These are phyloP conservation scores for Prunella strophiata DNA, from an alignment of 2,797 vertebrate species.

Conservation along the genomic window DNA sequence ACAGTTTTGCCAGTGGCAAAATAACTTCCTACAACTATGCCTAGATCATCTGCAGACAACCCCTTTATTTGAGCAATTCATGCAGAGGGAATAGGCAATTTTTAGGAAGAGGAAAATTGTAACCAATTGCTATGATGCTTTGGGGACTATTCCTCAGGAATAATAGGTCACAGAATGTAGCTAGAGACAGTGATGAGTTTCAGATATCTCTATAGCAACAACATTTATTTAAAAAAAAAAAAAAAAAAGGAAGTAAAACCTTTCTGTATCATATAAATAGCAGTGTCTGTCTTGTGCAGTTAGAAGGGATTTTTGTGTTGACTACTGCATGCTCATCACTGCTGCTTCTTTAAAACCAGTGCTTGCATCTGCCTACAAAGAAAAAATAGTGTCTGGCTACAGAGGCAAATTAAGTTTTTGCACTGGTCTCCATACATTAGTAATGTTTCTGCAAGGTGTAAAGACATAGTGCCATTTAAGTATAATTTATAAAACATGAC, in stretches of 20 bases:
- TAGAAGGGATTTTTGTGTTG: background rate
- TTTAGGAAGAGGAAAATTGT: conserved; percentile 24
- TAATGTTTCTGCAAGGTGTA: background rate
- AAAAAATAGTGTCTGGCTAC: background rate
- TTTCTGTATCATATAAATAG: background rate
- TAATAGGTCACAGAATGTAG: background rate
- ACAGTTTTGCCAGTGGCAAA: background rate
- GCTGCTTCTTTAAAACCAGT: background rate
- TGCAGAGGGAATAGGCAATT: background rate
- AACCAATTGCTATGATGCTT: background rate
- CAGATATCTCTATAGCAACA: background rate
- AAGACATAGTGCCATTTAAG: background rate
- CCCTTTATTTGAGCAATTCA: background rate
- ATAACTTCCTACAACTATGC: background rate
- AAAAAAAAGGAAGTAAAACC: background rate
- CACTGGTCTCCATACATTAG: background rate
- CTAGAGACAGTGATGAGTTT: background rate
- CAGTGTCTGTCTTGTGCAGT: background rate
- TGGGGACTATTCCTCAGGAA: background rate
- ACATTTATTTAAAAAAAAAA: background rate
- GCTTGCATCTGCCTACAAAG: background rate
- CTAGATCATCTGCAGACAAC: background rate
- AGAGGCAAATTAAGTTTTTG: background rate
- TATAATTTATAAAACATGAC: background rate
- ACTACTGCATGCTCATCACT: background rate